Conservation (phyloP, 2,113 vertebrate genomes). For the Datnioides undecimradiatus region DNA sequence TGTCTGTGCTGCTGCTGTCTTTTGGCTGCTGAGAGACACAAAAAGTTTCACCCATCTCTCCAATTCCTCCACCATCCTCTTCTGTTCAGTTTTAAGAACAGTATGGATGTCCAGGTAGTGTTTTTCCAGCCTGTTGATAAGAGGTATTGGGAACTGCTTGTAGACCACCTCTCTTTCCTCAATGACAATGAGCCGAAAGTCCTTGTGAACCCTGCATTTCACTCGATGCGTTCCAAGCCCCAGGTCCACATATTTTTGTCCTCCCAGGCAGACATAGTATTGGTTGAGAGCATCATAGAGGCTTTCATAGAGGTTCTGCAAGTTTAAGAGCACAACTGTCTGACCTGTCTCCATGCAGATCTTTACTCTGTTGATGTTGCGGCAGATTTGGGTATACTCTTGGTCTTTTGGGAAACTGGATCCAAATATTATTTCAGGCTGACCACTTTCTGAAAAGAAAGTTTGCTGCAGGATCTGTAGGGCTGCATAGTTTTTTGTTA, state of each 20-base stretch:
- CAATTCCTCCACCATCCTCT: conserved; percentile 81
- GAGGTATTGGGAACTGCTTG: conserved; percentile 92
- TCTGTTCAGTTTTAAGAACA: conserved; percentile 86
- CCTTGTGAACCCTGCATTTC: conserved; percentile 93
- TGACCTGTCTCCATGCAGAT: conserved; percentile 97
- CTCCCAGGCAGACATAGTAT: conserved; percentile 94
- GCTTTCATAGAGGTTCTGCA: conserved; percentile 98
- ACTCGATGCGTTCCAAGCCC: conserved; percentile 97
- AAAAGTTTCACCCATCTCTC: conserved; percentile 87
- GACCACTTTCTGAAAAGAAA: conserved; percentile 83
- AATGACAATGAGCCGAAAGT: conserved; percentile 93
- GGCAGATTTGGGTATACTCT: conserved; percentile 95
- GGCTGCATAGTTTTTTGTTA: conserved; percentile 94
- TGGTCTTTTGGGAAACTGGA: conserved; percentile 97
- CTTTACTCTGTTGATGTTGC: conserved; percentile 96
- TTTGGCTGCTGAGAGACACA: conserved; percentile 47
- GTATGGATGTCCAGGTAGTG: conserved; percentile 94
- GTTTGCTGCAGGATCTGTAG: conserved; percentile 93
- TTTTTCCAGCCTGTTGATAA: conserved; percentile 98
- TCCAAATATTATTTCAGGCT: conserved; percentile 96
- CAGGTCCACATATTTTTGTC: conserved; percentile 96
- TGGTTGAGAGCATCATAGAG: conserved; percentile 97
- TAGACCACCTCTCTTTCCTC: conserved; percentile 95
- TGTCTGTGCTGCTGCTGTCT: conserved; percentile 32
- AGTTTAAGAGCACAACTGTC: conserved; percentile 92